These are phyloP conservation scores for Propithecus deckenii DNA, from an alignment of 2,797 vertebrate genomes.

Conservation along the genomic window DNA sequence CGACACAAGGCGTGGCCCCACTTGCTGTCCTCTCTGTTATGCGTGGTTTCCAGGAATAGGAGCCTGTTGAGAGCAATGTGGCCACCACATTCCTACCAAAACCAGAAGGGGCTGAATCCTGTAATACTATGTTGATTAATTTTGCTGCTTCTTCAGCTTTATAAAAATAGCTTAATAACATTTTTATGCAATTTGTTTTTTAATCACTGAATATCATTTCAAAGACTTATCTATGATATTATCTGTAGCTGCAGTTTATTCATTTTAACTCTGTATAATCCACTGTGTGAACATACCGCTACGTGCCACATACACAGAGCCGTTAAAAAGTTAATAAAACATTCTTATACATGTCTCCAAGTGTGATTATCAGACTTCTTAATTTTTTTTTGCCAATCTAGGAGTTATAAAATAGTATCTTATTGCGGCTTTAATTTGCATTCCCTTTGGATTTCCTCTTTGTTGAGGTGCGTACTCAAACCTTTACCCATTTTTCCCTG, in stretches of 20 bases:
- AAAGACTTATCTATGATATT: not conserved
- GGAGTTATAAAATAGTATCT: not conserved
- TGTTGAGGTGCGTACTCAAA: not conserved
- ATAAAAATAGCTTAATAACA: not conserved
- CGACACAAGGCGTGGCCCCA: not conserved
- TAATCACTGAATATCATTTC: no score
- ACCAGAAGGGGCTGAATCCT: not conserved
- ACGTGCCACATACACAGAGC: not conserved
- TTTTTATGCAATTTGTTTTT: not conserved
- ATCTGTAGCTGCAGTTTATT: not conserved
- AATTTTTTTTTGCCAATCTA: accelerated
- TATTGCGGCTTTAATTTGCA: not conserved
- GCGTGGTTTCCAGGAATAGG: not conserved
- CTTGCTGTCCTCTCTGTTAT: not conserved
- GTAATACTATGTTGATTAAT: accelerated
- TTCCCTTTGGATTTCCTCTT: not conserved
- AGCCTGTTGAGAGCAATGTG: not conserved
- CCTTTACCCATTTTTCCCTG: no score
- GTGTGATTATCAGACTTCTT: not conserved
- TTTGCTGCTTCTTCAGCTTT: not conserved
- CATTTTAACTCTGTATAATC: not conserved
- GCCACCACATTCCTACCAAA: not conserved
- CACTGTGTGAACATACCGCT: no score
- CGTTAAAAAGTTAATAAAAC: not conserved
- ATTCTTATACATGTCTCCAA: accelerated